Percentiles rank a stretch among this genome's conserved stretches.
phyloP scores from a whole-genome alignment of 1,140 invertebrate species.

The Neoseiulus cucumeris region DNA sequence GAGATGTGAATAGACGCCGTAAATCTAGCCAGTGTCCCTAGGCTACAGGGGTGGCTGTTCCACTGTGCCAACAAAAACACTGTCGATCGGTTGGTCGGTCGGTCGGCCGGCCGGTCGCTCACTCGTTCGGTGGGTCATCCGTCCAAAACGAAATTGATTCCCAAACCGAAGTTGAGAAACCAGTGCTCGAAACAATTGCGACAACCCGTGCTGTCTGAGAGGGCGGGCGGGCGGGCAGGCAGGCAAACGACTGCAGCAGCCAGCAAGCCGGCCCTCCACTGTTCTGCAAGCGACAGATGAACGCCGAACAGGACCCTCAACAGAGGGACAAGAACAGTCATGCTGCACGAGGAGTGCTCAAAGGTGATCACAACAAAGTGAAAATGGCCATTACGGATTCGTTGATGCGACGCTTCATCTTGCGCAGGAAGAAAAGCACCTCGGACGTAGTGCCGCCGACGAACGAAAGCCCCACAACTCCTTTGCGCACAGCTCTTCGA shows the following conservation, averaged over 20 bases:
- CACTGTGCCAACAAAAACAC: too few species aligned
- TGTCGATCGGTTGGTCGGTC: too few species aligned
- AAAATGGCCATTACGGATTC: constrained; percentile 9
- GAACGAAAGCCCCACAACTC: neutral
- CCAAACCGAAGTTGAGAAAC: neutral
- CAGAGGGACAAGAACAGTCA: neutral
- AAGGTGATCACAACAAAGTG: neutral
- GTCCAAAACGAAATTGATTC: neutral
- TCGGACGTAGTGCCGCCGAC: neutral
- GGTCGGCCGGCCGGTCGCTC: neutral
- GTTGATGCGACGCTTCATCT: neutral
- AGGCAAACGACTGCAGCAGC: neutral
- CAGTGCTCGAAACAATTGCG: neutral
- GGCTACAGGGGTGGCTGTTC: too few species aligned
- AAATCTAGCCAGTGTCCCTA: too few species aligned
- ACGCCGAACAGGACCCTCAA: neutral
- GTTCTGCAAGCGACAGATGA: neutral
- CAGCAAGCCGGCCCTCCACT: neutral
- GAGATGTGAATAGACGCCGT: too few species aligned
- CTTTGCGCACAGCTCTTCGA: neutral
- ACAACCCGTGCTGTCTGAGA: neutral
- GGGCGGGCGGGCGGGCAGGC: neutral
- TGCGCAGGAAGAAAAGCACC: neutral
- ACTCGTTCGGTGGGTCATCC: neutral
- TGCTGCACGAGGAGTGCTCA: neutral